Percentiles rank a stretch among this genome's conserved stretches.
Evolutionary conservation across 2,113 vertebrate species (phyloP).

Genomic region (Perognathus longimembris): DNA sequence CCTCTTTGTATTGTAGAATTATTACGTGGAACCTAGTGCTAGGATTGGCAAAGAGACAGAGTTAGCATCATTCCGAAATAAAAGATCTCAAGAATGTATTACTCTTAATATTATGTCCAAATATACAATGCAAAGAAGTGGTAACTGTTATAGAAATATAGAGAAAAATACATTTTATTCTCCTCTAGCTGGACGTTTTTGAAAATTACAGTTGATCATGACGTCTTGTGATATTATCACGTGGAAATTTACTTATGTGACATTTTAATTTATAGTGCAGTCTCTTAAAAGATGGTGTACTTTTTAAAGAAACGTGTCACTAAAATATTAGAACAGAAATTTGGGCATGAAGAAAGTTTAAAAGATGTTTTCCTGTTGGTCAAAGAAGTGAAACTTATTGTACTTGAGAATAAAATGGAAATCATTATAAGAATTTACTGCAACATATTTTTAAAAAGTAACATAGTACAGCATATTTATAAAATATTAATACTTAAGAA

Average conservation of each 20-base stretch:
- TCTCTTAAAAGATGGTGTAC: slow-evolving; percentile 17
- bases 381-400: background rate
- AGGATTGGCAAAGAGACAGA: slow-evolving; percentile 74
- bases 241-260: slow-evolving; percentile 51
- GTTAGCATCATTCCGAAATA: slow-evolving; percentile 78
- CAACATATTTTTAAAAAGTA: slow-evolving; percentile 43
- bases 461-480: slow-evolving; percentile 34
- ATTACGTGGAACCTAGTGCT: slow-evolving; percentile 77
- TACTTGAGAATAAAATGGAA: slow-evolving; percentile 62
- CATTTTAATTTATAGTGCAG: slow-evolving; percentile 58
- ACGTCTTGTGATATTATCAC: slow-evolving; percentile 38
- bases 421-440: slow-evolving; percentile 14
- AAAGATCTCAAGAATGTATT: slow-evolving; percentile 67
- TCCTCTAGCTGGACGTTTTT: slow-evolving; percentile 49
- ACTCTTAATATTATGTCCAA: slow-evolving; percentile 26
- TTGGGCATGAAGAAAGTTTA: slow-evolving; percentile 37
- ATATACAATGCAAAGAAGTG: slow-evolving; percentile 67
- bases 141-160: slow-evolving; percentile 57
- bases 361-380: slow-evolving; percentile 36
- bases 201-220: slow-evolving; percentile 36
- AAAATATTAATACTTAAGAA: slow-evolving; percentile 56
- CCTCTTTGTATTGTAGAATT: slow-evolving; percentile 68
- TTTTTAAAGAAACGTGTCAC: slow-evolving; percentile 54
- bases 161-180: slow-evolving; percentile 58
- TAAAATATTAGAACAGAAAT: slow-evolving; percentile 53